These are phyloP conservation scores for Enoplosus armatus DNA, from an alignment of 2,797 vertebrate genomes.

Conservation along the genomic window DNA sequence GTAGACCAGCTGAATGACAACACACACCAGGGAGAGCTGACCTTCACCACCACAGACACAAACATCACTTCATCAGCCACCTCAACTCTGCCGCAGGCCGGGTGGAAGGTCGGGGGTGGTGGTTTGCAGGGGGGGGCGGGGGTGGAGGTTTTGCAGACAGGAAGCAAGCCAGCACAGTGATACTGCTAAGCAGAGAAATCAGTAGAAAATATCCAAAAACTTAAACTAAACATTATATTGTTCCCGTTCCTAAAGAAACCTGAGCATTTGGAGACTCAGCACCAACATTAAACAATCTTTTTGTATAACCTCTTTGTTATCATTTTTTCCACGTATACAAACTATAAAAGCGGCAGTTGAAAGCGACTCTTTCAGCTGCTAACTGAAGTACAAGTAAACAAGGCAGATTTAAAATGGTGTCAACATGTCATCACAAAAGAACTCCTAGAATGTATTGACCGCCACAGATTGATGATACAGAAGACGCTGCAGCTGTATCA, in stretches of 20 bases:
- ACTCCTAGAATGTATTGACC: not conserved
- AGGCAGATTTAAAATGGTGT: not conserved
- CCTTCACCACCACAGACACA: conserved; percentile 73
- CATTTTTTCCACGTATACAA: too few relatives aligned
- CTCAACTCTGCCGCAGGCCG: conserved; percentile 33
- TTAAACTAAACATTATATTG: not conserved
- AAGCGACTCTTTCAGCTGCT: too few relatives aligned
- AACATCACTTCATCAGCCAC: conserved; percentile 56
- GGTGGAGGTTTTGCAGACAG: not conserved
- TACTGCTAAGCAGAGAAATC: not conserved
- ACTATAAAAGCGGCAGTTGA: not conserved
- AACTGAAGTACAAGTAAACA: not conserved
- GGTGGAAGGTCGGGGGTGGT: not conserved
- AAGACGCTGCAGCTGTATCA: not conserved
- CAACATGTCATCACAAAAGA: not conserved
- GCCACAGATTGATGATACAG: not conserved
- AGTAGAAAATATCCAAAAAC: not conserved
- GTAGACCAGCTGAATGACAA: conserved; percentile 66
- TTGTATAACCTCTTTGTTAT: too few relatives aligned
- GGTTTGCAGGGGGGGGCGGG: not conserved
- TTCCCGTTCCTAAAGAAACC: too few relatives aligned
- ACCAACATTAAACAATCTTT: too few relatives aligned
- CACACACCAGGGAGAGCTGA: conserved; percentile 41
- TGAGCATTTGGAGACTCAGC: too few relatives aligned
- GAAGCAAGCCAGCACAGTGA: not conserved